These are phyloP conservation scores for Aplysia californica DNA, from an alignment of 1,140 invertebrate species.

Conservation along the genomic window DNA sequence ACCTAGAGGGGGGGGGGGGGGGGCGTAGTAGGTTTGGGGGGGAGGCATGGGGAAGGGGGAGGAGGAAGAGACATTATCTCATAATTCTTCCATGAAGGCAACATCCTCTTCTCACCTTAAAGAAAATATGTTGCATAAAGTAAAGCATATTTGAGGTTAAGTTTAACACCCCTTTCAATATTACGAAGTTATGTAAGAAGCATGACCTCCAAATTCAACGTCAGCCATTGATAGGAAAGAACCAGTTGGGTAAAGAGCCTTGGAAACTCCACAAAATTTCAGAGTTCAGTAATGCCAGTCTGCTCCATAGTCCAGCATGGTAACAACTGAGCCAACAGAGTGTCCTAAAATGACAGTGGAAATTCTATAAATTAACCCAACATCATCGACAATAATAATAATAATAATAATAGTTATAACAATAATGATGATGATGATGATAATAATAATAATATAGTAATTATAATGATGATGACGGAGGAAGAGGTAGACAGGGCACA, in stretches of 20 bases:
- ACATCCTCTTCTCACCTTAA: not conserved
- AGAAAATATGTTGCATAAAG: not conserved
- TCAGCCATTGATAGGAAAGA: not conserved
- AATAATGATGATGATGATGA: too few species aligned
- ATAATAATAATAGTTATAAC: too few species aligned
- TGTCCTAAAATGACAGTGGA: too few species aligned
- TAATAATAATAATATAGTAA: too few species aligned
- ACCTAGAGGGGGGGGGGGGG: conserved; percentile 64
- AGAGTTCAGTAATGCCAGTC: not conserved
- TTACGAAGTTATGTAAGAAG: too few species aligned
- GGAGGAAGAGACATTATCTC: too few species aligned
- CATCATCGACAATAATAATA: not conserved
- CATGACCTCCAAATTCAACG: too few species aligned
- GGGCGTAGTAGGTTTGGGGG: not conserved
- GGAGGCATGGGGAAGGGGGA: not conserved
- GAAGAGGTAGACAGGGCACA: too few species aligned
- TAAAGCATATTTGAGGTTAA: not conserved
- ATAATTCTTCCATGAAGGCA: not conserved
- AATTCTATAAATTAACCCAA: not conserved
- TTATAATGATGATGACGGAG: too few species aligned
- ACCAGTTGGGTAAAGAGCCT: too few species aligned
- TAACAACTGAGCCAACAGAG: too few species aligned
- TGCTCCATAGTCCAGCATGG: too few species aligned
- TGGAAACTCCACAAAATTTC: not conserved
- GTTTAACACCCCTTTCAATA: not conserved